phyloP scores from a whole-genome alignment of 2,888 invertebrate species.

The Onthophagus sagittarius region DNA sequence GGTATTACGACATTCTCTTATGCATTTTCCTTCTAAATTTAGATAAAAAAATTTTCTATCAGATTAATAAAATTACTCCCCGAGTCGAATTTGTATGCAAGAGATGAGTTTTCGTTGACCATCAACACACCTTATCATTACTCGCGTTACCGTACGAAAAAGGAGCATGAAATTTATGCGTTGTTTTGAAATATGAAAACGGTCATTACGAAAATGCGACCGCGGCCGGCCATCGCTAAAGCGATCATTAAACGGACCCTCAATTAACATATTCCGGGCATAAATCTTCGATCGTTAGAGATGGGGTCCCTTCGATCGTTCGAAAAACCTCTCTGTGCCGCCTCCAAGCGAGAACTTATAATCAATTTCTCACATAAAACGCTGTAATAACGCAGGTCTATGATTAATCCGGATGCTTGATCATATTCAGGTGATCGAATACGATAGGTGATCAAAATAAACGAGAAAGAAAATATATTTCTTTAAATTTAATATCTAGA shows the following conservation, averaged over 20 bases:
- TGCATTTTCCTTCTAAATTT: no score
- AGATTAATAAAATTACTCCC: not conserved
- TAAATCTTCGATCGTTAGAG: slow-evolving; percentile 31
- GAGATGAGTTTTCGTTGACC: not conserved
- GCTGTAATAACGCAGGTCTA: slow-evolving; percentile 28
- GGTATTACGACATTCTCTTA: no score
- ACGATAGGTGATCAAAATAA: not conserved
- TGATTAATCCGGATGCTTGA: slow-evolving; percentile 28
- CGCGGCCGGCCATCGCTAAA: slow-evolving; percentile 17
- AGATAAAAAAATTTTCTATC: not conserved
- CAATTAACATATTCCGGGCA: slow-evolving; percentile 31
- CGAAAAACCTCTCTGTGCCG: not conserved
- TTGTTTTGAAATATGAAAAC: slow-evolving; percentile 25
- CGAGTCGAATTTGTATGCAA: not conserved
- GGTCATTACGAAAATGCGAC: slow-evolving; percentile 23
- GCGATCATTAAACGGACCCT: slow-evolving; percentile 24
- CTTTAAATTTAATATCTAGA: no score
- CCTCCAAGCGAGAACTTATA: slow-evolving; percentile 38
- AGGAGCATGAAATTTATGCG: slow-evolving; percentile 17
- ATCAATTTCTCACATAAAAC: slow-evolving; percentile 42
- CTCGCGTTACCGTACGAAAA: slow-evolving; percentile 14
- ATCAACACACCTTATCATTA: slow-evolving; percentile 19
- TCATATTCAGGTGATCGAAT: slow-evolving; percentile 18
- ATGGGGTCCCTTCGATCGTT: slow-evolving; percentile 26
- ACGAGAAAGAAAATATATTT: no score